Evolutionary conservation across 1,140 invertebrate genomes (phyloP), one percentile per base, ranked within the genome.

Genomic region (Drosophila sp.): DNA sequence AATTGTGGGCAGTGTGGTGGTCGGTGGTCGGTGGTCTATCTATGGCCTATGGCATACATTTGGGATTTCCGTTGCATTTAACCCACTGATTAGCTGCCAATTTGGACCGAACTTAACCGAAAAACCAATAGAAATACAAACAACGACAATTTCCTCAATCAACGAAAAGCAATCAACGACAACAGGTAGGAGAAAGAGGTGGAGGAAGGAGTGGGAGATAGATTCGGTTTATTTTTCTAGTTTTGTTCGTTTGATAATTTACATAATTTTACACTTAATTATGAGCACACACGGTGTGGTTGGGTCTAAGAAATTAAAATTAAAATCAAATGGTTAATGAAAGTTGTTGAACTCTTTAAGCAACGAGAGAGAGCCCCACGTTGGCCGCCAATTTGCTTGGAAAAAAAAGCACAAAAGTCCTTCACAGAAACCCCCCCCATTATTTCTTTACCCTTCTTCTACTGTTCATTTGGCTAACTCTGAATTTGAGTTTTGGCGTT

Each of bases 261-360:
- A 80, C 84, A 87, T 87, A 87, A 87, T 89, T 87, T 83, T 78
- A 89, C 83, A 87, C 83, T 87, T 87, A 78, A 87, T 87, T 87
- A 61, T 79, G 67, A 80, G 74, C 68, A 75, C 38, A n/a, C 27
- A 11, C 3, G 35, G 7, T 38, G 35, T 3, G 10, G 35, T 38
- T 10, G 7, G 11, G 29, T 1, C 32, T 23, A 29, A 23, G 25
- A 23, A 25, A 38, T 33, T 1, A 10, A 23, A 54, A 8, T 4
- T 33, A 17, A 54, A 38, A 35, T 5, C 4, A 60, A 60, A 60
- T 32, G 25, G 23, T 50, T 23, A 50, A 50, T 50, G 44, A 50
- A 50, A 50, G 44, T 50, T 50, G 44, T 23, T 47, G 17, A 50
- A 50, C 44, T 50, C 23, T 47, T 50, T 50, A 50, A 50, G n/a